Conservation (phyloP, 1,140 invertebrate species). For the Anagrus nilaparvatae region DNA sequence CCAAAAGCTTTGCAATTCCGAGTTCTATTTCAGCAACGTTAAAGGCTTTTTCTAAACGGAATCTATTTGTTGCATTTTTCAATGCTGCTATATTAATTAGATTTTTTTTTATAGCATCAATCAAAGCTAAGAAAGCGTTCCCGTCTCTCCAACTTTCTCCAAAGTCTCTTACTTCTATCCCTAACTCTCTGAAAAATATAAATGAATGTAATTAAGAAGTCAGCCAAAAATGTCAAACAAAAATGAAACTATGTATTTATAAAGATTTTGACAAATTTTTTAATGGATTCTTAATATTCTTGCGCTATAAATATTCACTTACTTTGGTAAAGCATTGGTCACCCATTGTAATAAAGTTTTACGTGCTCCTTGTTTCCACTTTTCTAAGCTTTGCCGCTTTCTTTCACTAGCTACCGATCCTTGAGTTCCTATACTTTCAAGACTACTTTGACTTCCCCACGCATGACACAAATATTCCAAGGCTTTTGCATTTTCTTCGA, state of each 20-base stretch:
- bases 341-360: constrained; percentile 93
- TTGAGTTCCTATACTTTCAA: constrained; percentile 61
- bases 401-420: constrained; percentile 49
- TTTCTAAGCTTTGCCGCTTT: constrained; percentile 45
- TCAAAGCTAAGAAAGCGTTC: constrained; percentile 89
- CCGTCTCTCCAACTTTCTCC: constrained; percentile 96
- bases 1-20: constrained; percentile 84
- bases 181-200: constrained; percentile 57
- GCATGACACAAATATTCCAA: constrained; percentile 76
- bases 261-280: constrained; percentile 11
- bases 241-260: neutral
- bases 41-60: constrained; percentile 87
- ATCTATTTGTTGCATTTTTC: constrained; percentile 64
- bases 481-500: constrained; percentile 89
- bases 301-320: constrained; percentile 38
- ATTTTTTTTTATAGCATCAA: constrained; percentile 90
- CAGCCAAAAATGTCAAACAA: constrained; percentile 1
- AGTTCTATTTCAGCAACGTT: constrained; percentile 84
- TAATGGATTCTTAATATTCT: neutral
- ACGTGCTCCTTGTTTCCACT: constrained; percentile 78
- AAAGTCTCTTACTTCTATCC: constrained; percentile 87
- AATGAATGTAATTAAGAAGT: constrained; percentile 1
- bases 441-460: constrained; percentile 68
- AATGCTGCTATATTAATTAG: constrained; percentile 79
- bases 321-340: constrained; percentile 85